Base-by-base conservation (phyloP, 2,113 vertebrate species). In the Alces alces region DNA sequence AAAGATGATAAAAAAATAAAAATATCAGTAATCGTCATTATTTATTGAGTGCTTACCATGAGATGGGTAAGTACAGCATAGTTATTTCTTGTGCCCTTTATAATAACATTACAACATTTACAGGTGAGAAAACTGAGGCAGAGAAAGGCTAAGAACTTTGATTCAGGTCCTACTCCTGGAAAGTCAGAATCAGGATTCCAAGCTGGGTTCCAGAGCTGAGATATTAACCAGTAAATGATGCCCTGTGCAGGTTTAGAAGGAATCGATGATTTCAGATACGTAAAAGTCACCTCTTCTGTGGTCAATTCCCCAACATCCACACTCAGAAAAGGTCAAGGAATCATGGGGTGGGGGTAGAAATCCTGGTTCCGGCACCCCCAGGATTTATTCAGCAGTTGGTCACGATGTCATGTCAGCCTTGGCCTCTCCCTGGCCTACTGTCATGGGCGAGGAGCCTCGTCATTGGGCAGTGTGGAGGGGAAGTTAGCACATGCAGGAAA, bases 401-500 rank as follows among this genome's bases (percentile, higher is more conserved):
- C 96, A 98, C 3, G 1, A 54, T 73, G 97, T 96, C 25, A 30
- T 54, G 86, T 89, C 78, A 93, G 52, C 86, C 27, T 45, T 84
- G 80, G 78, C 57, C 91, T 82, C 94, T 78, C 95, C 96, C 89
- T 61, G 50, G 52, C 12, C 28, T 17, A 6, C 10, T 88, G 58
- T 95, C 95, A 70, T 1, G 50, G 52, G 27, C 0, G 0, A 89
- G 83, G 54, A 92, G 66, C n/a, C 55, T 36, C 4, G 45, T 64
- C 92, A 95, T 90, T 39, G 78, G 82, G 61, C 12, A 27, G 25
- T 1, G 1, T 10, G 15, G 52, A 64, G 91, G 95, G 96, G 97
- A 97, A 97, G 96, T 98, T 97, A 50, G 83, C 79, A 97, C 95
- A 95, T 2, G 50, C 91, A 96, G 97, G 96, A 98, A 97, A 79